Conservation (phyloP, 2,797 vertebrate genomes). For the Aotus griseimembra region DNA sequence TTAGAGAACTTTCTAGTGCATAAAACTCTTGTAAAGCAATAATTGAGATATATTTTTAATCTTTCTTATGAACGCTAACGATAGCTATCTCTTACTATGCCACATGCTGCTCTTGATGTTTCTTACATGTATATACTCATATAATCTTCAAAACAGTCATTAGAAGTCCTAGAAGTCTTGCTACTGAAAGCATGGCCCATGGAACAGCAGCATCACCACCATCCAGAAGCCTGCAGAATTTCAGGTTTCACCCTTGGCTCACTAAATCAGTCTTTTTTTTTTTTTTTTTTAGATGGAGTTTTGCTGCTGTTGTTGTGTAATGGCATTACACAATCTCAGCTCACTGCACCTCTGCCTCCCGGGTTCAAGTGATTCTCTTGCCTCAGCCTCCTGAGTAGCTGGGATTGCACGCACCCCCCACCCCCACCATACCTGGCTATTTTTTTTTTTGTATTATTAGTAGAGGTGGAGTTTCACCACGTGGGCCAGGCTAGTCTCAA, state of each 20-base stretch:
- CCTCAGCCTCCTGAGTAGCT: background rate
- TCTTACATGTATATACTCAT: background rate
- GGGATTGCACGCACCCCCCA: background rate
- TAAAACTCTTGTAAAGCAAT: background rate
- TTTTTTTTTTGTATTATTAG: background rate
- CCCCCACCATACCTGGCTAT: background rate
- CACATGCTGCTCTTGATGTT: background rate
- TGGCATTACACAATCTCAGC: background rate
- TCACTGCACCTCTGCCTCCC: background rate
- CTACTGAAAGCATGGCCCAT: background rate
- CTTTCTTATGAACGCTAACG: background rate
- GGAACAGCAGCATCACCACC: background rate
- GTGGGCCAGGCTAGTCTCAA: background rate
- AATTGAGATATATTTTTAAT: background rate
- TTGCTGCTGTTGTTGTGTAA: too few relatives aligned
- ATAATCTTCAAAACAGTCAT: background rate
- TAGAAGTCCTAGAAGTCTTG: background rate
- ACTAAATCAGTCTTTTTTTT: background rate
- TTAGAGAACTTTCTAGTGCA: background rate
- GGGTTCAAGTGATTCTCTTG: background rate
- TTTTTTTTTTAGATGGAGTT: too few relatives aligned
- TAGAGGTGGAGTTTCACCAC: background rate
- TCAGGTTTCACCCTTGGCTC: background rate
- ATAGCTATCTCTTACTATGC: background rate
- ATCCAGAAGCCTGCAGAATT: background rate